Evolutionary conservation across 2,888 invertebrate species (phyloP).

Genomic region (Tenthredo distinguenda): DNA sequence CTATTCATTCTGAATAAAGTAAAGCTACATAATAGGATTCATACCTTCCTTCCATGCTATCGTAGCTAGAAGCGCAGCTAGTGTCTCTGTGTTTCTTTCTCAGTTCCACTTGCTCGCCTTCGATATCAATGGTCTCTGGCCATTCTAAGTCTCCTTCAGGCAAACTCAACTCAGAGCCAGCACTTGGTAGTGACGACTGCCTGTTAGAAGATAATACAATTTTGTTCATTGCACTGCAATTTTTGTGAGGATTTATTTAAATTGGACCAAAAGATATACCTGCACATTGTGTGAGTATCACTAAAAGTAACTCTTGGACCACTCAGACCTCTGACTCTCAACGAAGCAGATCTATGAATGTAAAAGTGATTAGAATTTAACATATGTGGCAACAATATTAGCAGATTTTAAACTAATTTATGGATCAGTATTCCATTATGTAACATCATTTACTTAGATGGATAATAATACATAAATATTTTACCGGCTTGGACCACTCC

Average conservation of each 20-base stretch:
- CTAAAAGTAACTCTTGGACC: constrained; percentile 83
- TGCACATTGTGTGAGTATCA: constrained; percentile 81
- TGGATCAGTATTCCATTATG: neutral
- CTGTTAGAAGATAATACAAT: constrained; percentile 72
- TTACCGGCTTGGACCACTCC: constrained; percentile 83
- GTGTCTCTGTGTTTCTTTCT: constrained; percentile 79
- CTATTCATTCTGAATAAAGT: neutral
- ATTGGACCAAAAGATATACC: constrained; percentile 66
- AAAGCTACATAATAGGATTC: constrained; percentile 53
- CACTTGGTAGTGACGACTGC: constrained; percentile 90
- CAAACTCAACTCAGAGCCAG: constrained; percentile 84
- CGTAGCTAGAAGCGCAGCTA: constrained; percentile 74
- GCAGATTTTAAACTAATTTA: neutral
- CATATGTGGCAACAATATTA: neutral
- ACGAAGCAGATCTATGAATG: constrained; percentile 82
- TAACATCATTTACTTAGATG: neutral
- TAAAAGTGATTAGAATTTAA: constrained; percentile 29
- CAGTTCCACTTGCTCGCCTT: constrained; percentile 84
- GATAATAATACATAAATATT: constrained; percentile 20
- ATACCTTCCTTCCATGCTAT: constrained; percentile 75
- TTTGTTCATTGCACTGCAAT: neutral
- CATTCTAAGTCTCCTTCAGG: constrained; percentile 82
- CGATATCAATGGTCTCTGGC: constrained; percentile 83
- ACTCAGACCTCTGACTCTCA: constrained; percentile 80
- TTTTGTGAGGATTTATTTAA: neutral